Evolutionary conservation across 2,888 invertebrate genomes (phyloP), one percentile per base, ranked within the genome.

Genomic region (Brachynemurus nebulosus): DNA sequence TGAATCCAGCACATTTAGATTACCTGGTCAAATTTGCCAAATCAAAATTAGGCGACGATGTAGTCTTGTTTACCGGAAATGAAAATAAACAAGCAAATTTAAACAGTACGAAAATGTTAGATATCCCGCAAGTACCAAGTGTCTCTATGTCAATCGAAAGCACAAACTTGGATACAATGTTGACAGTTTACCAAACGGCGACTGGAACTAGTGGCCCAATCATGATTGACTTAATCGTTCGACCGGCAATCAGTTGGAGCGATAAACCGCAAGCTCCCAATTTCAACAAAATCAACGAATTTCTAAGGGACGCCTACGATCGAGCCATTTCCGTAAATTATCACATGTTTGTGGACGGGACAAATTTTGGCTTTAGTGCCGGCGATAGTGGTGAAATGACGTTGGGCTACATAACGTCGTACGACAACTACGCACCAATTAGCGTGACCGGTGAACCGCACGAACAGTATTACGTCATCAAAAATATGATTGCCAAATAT

Each of bases 301-400:
- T 37, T 16, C 14, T 37, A 6, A 6, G 19, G 3, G 7, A 37
- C 2, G 17, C 17, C 9, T 17, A 18, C 5, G n/a, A 2, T 11
- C 7, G 16, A 16, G 19, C 18, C 17, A 19, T 14, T 20, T 9
- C 17, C 45, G 74, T 90, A 23, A 90, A 86, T 56, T 74, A 89
- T 52, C 91, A 89, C 58, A 84, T 91, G 80, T 88, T 86, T 62
- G 80, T 76, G 55, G 90, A 90, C 14, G 90, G 90, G 42, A 82
- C 83, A 2, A 88, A 86, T 55, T 84, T 81, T 55, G 85, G 75
- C 48, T 85, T 77, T 53, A 78, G 5, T 5, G 18, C 18, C 5
- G 37, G 37, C 7, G 19, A 37, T 18, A 18, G 18, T 16, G 11
- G 16, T 2, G 11, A 17, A 17, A 5, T 11, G n/a, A 37, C 17